These are phyloP conservation scores for Drosophila asahinai DNA, from an alignment of 1,140 invertebrate species.

Conservation along the genomic window DNA sequence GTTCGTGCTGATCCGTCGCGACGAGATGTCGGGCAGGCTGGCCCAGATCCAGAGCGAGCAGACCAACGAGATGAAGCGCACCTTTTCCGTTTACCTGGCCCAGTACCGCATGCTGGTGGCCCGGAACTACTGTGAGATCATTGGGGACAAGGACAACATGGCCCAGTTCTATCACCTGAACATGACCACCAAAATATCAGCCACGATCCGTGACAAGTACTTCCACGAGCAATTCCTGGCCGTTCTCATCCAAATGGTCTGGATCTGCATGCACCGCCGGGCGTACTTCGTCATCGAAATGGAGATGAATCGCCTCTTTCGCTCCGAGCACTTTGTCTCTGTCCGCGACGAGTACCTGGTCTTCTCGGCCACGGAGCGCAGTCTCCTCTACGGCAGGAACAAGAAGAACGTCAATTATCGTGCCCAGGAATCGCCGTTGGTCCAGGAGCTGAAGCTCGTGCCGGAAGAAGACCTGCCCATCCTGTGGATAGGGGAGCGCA, in stretches of 20 bases:
- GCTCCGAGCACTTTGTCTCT: constrained; percentile 72
- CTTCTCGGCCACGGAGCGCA: constrained; percentile 52
- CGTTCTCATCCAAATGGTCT: constrained; percentile 66
- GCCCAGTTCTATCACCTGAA: constrained; percentile 65
- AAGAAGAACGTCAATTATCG: constrained; percentile 71
- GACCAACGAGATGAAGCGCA: constrained; percentile 64
- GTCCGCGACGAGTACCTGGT: constrained; percentile 33
- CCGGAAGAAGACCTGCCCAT: constrained; percentile 65
- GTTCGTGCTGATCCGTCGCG: constrained; percentile 74
- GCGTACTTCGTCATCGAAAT: constrained; percentile 73
- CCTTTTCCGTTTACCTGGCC: constrained; percentile 61
- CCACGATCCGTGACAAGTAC: constrained; percentile 55
- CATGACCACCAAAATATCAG: constrained; percentile 57
- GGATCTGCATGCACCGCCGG: constrained; percentile 72
- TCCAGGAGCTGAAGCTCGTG: constrained; percentile 66
- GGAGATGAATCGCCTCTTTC: constrained; percentile 78
- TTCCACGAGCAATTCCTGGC: constrained; percentile 76
- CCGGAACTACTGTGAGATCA: constrained; percentile 70
- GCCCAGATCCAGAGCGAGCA: constrained; percentile 71
- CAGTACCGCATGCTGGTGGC: constrained; percentile 80
- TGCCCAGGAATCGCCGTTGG: constrained; percentile 66
- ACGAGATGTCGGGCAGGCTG: constrained; percentile 58
- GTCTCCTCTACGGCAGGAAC: constrained; percentile 70
- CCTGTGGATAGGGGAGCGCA: constrained; percentile 77
- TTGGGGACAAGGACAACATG: constrained; percentile 62